Evolutionary conservation across 1,140 invertebrate species (phyloP).

Genomic region (Hycleus phaleratus): DNA sequence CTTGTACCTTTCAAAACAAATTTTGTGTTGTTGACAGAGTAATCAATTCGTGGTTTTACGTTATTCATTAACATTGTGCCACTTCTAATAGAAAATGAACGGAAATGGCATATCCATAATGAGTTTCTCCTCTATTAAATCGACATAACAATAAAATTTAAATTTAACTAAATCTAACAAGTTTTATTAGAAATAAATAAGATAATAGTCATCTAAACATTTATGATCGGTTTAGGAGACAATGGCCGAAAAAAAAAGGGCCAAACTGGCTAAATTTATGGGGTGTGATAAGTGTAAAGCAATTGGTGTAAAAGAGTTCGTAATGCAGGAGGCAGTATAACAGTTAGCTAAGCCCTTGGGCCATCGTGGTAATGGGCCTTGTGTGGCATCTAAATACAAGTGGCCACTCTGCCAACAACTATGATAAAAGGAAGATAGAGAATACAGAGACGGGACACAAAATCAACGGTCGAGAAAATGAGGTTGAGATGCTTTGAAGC

Average conservation of each 20-base stretch:
- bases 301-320: slow-evolving; percentile 25
- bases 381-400: slow-evolving; percentile 26
- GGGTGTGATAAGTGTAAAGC: slow-evolving; percentile 22
- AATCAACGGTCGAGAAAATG: slow-evolving; percentile 46
- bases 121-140: too few relatives aligned
- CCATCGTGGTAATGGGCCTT: slow-evolving; percentile 19
- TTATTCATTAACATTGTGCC: background rate
- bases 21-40: too few relatives aligned
- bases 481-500: slow-evolving; percentile 43
- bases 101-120: too few relatives aligned
- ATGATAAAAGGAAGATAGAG: slow-evolving; percentile 21
- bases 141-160: too few relatives aligned
- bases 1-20: too few relatives aligned
- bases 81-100: too few relatives aligned
- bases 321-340: slow-evolving; percentile 24
- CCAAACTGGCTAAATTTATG: background rate
- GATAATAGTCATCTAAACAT: too few relatives aligned
- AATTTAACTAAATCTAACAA: too few relatives aligned
- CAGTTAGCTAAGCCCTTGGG: slow-evolving; percentile 18
- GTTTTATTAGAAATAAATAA: too few relatives aligned
- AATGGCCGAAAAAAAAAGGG: too few relatives aligned
- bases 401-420: slow-evolving; percentile 22
- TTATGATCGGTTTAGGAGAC: too few relatives aligned
- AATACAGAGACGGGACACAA: slow-evolving; percentile 31
- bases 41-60: background rate